Evolutionary conservation across 2,797 vertebrate species (phyloP).

Genomic region (Sitta carolinensis): DNA sequence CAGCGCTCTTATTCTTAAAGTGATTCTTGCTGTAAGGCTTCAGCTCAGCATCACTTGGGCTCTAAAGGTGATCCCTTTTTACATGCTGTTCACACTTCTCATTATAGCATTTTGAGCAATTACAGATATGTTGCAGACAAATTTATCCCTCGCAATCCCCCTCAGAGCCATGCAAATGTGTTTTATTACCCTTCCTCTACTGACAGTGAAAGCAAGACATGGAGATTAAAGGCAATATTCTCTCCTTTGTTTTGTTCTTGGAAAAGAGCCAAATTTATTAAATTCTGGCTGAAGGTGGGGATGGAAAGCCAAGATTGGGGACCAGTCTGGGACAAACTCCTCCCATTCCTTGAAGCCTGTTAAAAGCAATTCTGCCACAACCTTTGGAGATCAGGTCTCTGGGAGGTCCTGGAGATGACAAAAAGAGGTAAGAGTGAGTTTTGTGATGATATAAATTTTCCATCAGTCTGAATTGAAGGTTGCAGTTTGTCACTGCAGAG

Average conservation of each 20-base stretch:
- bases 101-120: background rate
- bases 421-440: background rate
- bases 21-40: background rate
- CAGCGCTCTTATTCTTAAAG: background rate
- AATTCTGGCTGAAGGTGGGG: background rate
- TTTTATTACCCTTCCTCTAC: background rate
- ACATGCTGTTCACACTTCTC: background rate
- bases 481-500: background rate
- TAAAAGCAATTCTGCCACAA: background rate
- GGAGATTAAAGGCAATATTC: background rate
- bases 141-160: background rate
- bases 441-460: background rate
- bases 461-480: background rate
- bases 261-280: background rate
- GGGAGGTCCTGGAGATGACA: background rate
- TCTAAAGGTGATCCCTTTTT: background rate
- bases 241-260: background rate
- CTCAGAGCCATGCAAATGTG: background rate
- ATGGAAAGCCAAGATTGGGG: background rate
- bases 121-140: background rate
- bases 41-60: background rate
- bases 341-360: background rate
- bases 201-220: background rate
- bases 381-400: background rate
- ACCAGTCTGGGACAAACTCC: background rate